Conservation (phyloP, 2,888 invertebrate genomes). For the Cotesia congregata region DNA sequence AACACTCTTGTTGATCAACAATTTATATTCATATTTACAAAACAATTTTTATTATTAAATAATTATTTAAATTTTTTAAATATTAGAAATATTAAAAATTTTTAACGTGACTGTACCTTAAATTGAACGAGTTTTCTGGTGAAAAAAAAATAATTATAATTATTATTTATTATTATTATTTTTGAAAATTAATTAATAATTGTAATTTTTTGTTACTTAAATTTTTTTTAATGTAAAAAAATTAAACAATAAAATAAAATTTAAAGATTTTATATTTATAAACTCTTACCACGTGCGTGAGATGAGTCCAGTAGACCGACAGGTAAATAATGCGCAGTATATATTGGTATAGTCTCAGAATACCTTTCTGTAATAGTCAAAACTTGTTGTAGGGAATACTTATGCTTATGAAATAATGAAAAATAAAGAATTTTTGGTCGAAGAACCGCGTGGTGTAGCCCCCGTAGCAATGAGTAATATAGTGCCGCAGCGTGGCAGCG, state of each 20-base stretch:
- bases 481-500: slow-evolving; percentile 1
- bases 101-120: too few relatives aligned
- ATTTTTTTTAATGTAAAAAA: background rate
- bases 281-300: slow-evolving; percentile 48
- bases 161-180: too few relatives aligned
- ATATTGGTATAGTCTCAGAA: background rate
- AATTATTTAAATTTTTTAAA: background rate
- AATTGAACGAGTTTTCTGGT: too few relatives aligned
- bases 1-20: background rate
- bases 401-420: slow-evolving; percentile 5
- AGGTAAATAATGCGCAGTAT: background rate
- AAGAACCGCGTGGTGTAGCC: background rate
- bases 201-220: background rate
- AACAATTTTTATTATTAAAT: background rate
- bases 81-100: too few relatives aligned
- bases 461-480: background rate
- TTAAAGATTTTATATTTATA: background rate
- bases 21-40: background rate
- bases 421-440: background rate
- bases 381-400: background rate
- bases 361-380: background rate
- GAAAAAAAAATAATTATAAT: too few relatives aligned
- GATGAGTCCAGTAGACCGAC: slow-evolving; percentile 11
- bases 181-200: background rate
- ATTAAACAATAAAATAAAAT: background rate